These are phyloP conservation scores for Schizopygopsis pylzovi DNA, from an alignment of 2,797 vertebrate species.

Conservation along the genomic window DNA sequence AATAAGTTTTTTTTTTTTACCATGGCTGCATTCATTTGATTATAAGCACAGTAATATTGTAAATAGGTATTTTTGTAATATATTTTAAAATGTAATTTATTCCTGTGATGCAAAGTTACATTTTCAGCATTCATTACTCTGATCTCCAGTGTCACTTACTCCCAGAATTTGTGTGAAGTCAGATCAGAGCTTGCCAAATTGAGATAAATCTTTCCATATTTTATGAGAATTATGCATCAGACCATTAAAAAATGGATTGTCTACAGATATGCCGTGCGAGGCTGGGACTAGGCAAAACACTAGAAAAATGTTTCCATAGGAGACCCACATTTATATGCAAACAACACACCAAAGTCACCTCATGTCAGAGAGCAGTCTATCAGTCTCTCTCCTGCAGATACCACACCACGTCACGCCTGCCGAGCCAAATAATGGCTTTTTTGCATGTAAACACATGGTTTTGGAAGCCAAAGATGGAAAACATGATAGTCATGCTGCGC, in stretches of 20 bases:
- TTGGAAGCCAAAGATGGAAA: slow-evolving; percentile 22
- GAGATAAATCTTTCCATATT: not conserved
- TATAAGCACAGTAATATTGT: not conserved
- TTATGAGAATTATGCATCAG: not conserved
- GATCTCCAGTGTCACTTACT: not conserved
- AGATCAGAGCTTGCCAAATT: slow-evolving; percentile 3
- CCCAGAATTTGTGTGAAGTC: not conserved
- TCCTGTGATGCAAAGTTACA: not conserved
- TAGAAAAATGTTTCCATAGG: not conserved
- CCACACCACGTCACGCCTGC: not conserved
- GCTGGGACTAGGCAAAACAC: not conserved
- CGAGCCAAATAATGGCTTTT: slow-evolving; percentile 8
- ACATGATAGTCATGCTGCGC: slow-evolving; percentile 11
- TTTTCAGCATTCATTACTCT: not conserved
- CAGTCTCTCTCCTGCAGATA: slow-evolving; percentile 5
- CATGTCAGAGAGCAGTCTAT: slow-evolving; percentile 19
- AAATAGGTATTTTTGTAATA: not conserved
- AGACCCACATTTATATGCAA: slow-evolving; percentile 28
- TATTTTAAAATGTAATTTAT: not conserved
- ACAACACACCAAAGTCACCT: slow-evolving; percentile 19
- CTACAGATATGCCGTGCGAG: not conserved
- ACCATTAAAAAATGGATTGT: not conserved
- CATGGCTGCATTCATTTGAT: not conserved
- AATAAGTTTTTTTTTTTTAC: not conserved
- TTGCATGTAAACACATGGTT: slow-evolving; percentile 4